phyloP scores from a whole-genome alignment of 2,888 invertebrate species.

The Gonocerus acuteangulatus region DNA sequence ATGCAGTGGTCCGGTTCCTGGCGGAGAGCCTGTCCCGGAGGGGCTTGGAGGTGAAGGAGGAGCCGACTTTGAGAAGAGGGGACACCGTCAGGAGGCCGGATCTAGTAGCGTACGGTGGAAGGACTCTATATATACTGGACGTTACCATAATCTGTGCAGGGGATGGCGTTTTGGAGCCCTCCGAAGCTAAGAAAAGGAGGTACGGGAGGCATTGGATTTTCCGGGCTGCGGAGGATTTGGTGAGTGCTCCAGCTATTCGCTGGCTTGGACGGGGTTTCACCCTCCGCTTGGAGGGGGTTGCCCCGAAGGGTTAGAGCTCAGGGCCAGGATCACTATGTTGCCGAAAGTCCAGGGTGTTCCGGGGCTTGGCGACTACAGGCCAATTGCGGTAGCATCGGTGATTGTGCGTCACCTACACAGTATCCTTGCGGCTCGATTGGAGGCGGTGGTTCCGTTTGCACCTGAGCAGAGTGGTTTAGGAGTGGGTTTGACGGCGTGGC shows the following conservation, averaged over 20 bases:
- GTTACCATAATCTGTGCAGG: too few species aligned
- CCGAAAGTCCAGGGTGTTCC: conserved; percentile 4
- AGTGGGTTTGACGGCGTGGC: too few species aligned
- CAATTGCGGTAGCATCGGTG: conserved; percentile 31
- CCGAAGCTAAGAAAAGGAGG: too few species aligned
- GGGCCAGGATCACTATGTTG: conserved; percentile 15
- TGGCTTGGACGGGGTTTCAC: conserved; percentile 7
- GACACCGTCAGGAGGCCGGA: conserved; percentile 41
- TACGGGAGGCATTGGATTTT: too few species aligned
- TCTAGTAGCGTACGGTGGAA: too few species aligned
- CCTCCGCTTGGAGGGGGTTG: neutral
- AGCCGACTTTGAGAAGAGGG: conserved; percentile 42
- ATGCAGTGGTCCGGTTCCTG: conserved; percentile 37
- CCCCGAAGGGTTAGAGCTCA: neutral
- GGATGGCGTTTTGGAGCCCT: too few species aligned
- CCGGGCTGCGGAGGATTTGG: too few species aligned
- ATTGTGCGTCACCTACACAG: conserved; percentile 31
- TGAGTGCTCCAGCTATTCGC: too few species aligned
- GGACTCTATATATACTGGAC: too few species aligned
- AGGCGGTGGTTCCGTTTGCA: too few species aligned
- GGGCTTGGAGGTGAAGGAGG: conserved; percentile 37
- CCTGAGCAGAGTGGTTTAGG: too few species aligned
- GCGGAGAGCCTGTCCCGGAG: conserved; percentile 26
- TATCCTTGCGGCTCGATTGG: conserved; percentile 30
- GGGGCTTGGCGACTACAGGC: conserved; percentile 7